A percentile compares a stretch with the other conserved stretches of the same genome.
Evolutionary conservation across 53 echinoderm and acorn worm species (phyloP).

Genomic region (Holothuria scabra): DNA sequence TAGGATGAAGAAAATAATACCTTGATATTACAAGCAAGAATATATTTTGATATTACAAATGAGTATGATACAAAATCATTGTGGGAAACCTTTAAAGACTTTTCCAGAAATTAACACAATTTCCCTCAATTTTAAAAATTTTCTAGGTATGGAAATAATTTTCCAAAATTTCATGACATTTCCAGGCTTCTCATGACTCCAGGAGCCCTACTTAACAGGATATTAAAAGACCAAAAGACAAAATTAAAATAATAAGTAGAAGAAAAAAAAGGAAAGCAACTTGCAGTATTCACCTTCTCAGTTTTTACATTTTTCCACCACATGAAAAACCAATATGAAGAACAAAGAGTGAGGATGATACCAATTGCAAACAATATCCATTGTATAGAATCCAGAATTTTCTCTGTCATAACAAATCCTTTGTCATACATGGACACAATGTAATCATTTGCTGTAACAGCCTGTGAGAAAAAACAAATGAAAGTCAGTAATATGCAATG

Average conservation of each 20-base stretch:
- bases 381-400: slow-evolving; percentile 50
- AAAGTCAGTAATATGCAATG: background rate
- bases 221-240: background rate
- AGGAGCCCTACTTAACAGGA: background rate
- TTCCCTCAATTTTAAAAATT: no score
- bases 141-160: no score
- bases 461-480: slow-evolving; percentile 50
- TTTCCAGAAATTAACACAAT: no score
- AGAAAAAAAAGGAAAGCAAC: no score
- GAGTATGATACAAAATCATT: no score
- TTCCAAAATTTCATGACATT: no score
- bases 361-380: slow-evolving; percentile 52
- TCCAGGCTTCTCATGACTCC: no score
- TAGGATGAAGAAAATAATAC: no score
- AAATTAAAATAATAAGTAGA: background rate
- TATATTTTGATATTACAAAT: no score
- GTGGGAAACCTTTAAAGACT: no score
- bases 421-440: slow-evolving; percentile 75
- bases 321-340: background rate
- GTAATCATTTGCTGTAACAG: slow-evolving; percentile 67
- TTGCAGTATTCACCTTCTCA: no score
- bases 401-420: slow-evolving; percentile 74
- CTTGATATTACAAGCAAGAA: no score
- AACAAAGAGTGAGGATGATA: background rate
- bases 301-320: background rate